These are phyloP conservation scores for Aelia acuminata DNA, from an alignment of 2,888 invertebrate species.

Conservation along the genomic window DNA sequence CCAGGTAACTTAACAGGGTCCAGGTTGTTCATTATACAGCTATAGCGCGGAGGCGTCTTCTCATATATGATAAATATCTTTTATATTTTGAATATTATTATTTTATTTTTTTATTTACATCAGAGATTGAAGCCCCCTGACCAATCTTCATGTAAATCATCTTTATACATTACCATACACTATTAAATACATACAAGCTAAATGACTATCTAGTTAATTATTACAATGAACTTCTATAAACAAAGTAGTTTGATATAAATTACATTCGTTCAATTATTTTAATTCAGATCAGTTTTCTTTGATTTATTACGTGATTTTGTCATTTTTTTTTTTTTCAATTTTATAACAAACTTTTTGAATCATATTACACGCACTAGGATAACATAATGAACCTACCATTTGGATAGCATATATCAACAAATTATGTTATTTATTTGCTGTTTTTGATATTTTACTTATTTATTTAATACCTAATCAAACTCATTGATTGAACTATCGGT, in stretches of 20 bases:
- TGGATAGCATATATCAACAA: too few relatives aligned
- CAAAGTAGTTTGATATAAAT: not conserved
- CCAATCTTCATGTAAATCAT: slow-evolving; percentile 23
- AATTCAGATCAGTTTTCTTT: too few relatives aligned
- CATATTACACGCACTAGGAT: too few relatives aligned
- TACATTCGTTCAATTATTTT: not conserved
- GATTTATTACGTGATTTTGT: too few relatives aligned
- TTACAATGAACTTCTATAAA: not conserved
- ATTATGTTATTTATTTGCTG: too few relatives aligned
- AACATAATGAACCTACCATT: too few relatives aligned
- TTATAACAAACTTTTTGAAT: too few relatives aligned
- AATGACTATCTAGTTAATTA: not conserved
- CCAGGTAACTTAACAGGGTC: not conserved
- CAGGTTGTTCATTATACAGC: not conserved
- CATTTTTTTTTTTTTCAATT: too few relatives aligned
- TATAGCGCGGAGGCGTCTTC: not conserved
- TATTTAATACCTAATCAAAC: too few relatives aligned
- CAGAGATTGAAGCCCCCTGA: not conserved
- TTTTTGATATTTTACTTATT: too few relatives aligned
- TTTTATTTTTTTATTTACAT: not conserved
- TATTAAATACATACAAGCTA: not conserved
- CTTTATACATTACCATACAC: not conserved
- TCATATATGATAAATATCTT: not conserved
- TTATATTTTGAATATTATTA: not conserved
- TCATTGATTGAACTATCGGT: too few relatives aligned